These are phyloP conservation scores for Hanleya hanleyi DNA, from an alignment of 2,888 invertebrate genomes.

Conservation along the genomic window DNA sequence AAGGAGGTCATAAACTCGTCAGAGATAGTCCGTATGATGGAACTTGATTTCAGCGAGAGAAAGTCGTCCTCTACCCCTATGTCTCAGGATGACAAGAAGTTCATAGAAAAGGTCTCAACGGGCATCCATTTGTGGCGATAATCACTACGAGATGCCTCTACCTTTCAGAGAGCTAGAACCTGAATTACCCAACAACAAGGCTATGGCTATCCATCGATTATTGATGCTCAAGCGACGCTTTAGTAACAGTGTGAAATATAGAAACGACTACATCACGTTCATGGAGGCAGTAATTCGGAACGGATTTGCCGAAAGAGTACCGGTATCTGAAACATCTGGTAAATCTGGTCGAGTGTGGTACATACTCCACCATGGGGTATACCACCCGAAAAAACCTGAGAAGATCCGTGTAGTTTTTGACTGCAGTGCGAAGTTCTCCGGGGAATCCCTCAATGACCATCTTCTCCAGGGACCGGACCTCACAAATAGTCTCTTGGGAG, in stretches of 20 bases:
- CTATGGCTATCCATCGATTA: neutral
- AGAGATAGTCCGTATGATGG: constrained; percentile 8
- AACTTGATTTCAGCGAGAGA: constrained; percentile 13
- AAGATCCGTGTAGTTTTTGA: too few relatives aligned
- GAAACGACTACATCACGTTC: too few relatives aligned
- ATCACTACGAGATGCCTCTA: too few relatives aligned
- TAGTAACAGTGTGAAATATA: neutral
- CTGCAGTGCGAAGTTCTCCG: constrained; percentile 12
- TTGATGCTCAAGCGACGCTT: neutral
- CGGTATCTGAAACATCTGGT: neutral
- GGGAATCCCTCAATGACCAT: too few relatives aligned
- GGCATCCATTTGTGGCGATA: constrained; percentile 7
- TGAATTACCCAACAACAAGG: neutral
- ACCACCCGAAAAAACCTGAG: too few relatives aligned
- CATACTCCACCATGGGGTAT: constrained; percentile 7
- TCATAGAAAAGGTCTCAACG: neutral
- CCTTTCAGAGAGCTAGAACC: neutral
- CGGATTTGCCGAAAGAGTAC: too few relatives aligned
- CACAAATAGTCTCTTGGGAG: too few relatives aligned
- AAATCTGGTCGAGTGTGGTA: constrained; percentile 9
- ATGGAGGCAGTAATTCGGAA: too few relatives aligned
- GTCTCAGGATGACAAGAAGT: constrained; percentile 5
- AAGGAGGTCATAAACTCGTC: neutral
- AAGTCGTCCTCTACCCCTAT: neutral
- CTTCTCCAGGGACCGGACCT: too few relatives aligned